These are phyloP conservation scores for Scopus umbretta DNA, from an alignment of 2,113 vertebrate species.

Conservation along the genomic window DNA sequence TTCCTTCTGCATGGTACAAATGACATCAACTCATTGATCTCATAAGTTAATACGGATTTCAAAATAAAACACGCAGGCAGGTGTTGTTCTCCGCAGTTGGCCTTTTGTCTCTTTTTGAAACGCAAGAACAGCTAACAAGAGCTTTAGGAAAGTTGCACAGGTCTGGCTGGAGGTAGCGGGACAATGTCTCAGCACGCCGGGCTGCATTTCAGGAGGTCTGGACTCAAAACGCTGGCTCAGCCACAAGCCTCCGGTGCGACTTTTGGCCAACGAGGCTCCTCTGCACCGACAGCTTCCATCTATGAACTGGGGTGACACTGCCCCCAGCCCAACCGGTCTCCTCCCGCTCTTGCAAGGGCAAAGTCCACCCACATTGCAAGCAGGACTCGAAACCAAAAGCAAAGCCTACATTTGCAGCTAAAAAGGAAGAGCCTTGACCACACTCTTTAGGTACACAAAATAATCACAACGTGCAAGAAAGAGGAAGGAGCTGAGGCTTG, in stretches of 20 bases:
- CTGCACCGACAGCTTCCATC: neutral
- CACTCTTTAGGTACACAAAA: neutral
- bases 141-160: neutral
- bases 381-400: neutral
- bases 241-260: neutral
- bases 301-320: rapidly evolving
- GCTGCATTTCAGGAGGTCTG: neutral
- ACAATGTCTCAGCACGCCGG: rapidly evolving
- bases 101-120: neutral
- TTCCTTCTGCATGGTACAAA: slow-evolving; percentile 21
- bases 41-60: neutral
- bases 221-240: neutral
- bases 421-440: neutral
- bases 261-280: neutral
- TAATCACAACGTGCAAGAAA: neutral
- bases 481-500: neutral
- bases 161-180: neutral
- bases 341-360: neutral
- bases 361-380: neutral
- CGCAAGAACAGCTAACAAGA: neutral
- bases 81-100: neutral
- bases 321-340: neutral
- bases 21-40: slow-evolving; percentile 60
- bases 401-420: neutral
- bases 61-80: slow-evolving; percentile 16